phyloP scores from a whole-genome alignment of 2,113 vertebrate genomes.

The Upupa epops region DNA sequence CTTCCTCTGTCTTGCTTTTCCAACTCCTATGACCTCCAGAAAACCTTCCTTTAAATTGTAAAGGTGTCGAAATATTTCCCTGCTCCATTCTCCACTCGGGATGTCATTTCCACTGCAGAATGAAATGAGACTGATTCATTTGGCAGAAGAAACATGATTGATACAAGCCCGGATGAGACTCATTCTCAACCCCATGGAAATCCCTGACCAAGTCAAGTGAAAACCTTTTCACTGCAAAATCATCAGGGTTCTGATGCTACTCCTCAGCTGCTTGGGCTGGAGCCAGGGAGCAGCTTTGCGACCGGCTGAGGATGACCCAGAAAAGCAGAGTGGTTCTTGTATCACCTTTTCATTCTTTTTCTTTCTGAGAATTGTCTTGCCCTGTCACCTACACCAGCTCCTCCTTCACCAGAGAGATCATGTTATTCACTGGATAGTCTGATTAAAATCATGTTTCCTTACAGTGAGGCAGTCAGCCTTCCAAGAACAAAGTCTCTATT shows the following conservation, averaged over 20 bases:
- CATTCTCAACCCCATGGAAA: constrained; percentile 24
- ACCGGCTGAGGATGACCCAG: constrained; percentile 14
- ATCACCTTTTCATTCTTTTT: not conserved
- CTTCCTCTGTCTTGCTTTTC: not conserved
- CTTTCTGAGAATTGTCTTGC: not conserved
- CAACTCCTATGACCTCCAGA: not conserved
- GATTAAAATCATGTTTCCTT: not conserved
- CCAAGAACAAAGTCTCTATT: not conserved
- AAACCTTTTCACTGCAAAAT: not conserved
- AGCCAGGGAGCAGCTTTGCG: not conserved
- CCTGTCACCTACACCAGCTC: not conserved
- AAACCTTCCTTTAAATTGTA: not conserved
- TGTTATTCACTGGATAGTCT: not conserved
- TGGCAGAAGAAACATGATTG: not conserved
- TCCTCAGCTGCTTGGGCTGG: not conserved
- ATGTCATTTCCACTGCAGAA: not conserved
- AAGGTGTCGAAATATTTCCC: not conserved
- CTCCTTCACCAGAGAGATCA: not conserved
- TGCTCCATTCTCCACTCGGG: not conserved
- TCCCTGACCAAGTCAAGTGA: not conserved
- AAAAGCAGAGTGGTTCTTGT: not conserved
- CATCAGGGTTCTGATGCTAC: not conserved
- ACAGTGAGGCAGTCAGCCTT: not conserved
- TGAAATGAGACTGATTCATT: constrained; percentile 18
- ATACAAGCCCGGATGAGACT: not conserved